A percentile compares a stretch with the other conserved stretches of the same genome.
Conservation (phyloP, 2,113 vertebrate genomes). For the Paraplagusia blochii region DNA sequence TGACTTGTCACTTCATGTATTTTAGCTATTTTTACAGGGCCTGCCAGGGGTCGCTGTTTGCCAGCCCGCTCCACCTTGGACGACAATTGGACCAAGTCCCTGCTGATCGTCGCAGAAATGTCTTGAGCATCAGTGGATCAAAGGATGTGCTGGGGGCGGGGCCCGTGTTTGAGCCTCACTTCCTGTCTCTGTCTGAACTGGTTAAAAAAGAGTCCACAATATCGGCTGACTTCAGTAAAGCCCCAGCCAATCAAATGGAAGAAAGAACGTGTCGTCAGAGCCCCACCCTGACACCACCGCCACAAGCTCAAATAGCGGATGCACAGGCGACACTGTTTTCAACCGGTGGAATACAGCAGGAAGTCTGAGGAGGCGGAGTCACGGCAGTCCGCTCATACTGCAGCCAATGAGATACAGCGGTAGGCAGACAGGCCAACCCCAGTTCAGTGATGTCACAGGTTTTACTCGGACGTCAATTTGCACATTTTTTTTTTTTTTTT, state of each 20-base stretch:
- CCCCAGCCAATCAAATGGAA: conserved; percentile 13
- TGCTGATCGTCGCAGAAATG: conserved; percentile 63
- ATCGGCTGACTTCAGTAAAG: conserved; percentile 28
- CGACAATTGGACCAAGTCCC: conserved; percentile 80
- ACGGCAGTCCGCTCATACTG: conserved; percentile 12
- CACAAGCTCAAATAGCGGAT: conserved; percentile 67
- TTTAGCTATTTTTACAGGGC: conserved; percentile 87
- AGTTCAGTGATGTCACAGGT: too few relatives aligned
- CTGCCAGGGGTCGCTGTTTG: conserved; percentile 88
- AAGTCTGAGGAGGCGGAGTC: conserved; percentile 36
- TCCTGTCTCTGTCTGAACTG: conserved; percentile 51
- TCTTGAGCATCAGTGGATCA: too few relatives aligned
- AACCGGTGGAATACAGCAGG: conserved; percentile 57
- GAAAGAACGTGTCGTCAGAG: conserved; percentile 42
- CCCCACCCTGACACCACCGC: conserved; percentile 79
- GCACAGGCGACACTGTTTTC: conserved; percentile 67
- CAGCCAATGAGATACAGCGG: conserved; percentile 23
- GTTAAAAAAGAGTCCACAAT: conserved; percentile 35
- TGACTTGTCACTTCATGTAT: conserved; percentile 15
- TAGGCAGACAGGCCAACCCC: not conserved
- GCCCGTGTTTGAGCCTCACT: conserved; percentile 40
- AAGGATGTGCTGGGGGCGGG: conserved; percentile 5
- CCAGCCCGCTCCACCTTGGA: conserved; percentile 87
- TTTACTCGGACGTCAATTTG: too few relatives aligned
- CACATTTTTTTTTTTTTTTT: too few relatives aligned